Conservation (phyloP, 2,113 vertebrate species). For the Melozone crissalis region DNA sequence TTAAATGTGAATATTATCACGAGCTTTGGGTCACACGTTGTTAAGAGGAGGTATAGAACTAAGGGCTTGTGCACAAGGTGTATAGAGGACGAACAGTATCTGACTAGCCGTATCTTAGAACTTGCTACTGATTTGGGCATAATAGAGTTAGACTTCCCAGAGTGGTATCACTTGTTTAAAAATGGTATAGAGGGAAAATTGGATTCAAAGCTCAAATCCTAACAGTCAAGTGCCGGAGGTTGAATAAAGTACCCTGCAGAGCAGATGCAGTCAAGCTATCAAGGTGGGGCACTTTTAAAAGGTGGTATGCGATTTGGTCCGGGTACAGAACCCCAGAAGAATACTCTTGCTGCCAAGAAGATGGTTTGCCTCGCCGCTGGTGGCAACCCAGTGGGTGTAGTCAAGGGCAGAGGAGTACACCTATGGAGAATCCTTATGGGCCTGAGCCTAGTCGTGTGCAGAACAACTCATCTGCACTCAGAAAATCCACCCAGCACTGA, state of each 20-base stretch:
- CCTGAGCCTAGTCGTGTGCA: background rate
- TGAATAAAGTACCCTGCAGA: background rate
- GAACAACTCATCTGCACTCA: background rate
- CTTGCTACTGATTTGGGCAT: background rate
- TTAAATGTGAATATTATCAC: background rate
- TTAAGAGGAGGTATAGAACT: background rate
- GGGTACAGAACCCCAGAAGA: background rate
- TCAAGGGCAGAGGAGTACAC: too few species aligned
- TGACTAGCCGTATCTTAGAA: background rate
- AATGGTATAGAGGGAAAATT: background rate
- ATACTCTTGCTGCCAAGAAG: background rate
- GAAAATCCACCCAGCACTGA: background rate
- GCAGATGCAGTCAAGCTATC: background rate
- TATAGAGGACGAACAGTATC: background rate
- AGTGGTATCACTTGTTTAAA: background rate
- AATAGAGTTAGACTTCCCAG: too few species aligned
- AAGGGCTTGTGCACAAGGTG: background rate
- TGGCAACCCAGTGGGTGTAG: background rate
- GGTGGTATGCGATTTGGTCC: background rate
- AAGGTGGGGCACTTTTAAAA: background rate
- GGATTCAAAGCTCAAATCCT: background rate
- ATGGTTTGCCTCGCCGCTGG: background rate
- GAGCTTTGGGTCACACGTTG: background rate
- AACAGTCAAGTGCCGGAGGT: background rate
- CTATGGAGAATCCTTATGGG: background rate